Evolutionary conservation across 2,888 invertebrate genomes (phyloP), one percentile per base, ranked within the genome.

Genomic region (Chirona hameri): DNA sequence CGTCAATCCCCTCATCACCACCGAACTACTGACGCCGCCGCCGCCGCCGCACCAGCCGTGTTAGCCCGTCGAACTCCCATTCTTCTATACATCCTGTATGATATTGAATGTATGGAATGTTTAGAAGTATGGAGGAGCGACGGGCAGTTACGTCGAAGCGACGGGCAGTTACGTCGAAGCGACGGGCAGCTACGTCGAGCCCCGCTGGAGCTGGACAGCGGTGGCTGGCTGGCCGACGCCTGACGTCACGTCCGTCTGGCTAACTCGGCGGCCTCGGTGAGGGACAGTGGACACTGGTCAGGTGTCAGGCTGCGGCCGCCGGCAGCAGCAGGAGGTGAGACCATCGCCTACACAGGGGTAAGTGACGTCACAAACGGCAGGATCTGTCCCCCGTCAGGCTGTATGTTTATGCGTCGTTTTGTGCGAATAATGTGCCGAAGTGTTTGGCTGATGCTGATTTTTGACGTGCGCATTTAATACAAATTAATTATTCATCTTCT

Each of bases 91-190:
- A 82, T 84, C 83, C 83, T 83, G 83, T 83, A 84, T 83, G 83
- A 81, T 72, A 81, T 81, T 81, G 39, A 80, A 79, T 81, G 90
- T 95, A 95, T 95, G 95, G 95, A 96, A 96, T 95, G 95, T 95
- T 95, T 95, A 95, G 96, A 96, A 96, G 95, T 95, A 94, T 94
- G 94, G 94, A 93, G 93, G 93, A 79, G 24, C 21, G 46, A 48
- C 79, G 39, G 79, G 79, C 12, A 18, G 27, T 9, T 14, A 9
- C 79, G 18, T 48, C 79, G 79, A 52, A 39, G 39, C 7, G n/a
- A 7, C n/a, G 60, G 60, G 4, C 60, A 0, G 27, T n/a, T 27
- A 27, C 27, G 27, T 27, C 10, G 12, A 7, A 60, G 60, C 24
- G n/a, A 7, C n/a, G 60, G 60, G 4, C 60, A 0, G 27, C 14